A percentile compares a stretch with the other conserved stretches of the same genome.
Conservation (phyloP, 2,113 vertebrate genomes). For the Mormyrus lacerda region DNA sequence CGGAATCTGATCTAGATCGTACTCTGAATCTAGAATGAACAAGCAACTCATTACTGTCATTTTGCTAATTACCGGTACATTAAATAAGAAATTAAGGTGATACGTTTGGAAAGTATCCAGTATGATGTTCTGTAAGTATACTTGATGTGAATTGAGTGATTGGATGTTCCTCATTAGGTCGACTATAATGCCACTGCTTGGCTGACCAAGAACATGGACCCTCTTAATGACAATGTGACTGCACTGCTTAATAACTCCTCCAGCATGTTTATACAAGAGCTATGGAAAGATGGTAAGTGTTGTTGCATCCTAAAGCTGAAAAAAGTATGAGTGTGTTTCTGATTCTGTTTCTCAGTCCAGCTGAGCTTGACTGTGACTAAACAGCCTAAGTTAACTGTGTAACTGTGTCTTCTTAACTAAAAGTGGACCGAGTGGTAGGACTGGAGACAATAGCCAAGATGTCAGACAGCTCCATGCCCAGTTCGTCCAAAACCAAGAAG, state of each 20-base stretch:
- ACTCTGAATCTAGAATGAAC: not conserved
- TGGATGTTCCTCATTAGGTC: conserved; percentile 54
- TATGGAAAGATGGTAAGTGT: conserved; percentile 78
- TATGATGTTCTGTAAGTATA: not conserved
- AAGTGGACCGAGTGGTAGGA: conserved; percentile 76
- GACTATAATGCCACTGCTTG: conserved; percentile 75
- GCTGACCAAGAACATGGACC: conserved; percentile 90
- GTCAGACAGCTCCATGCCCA: conserved; percentile 69
- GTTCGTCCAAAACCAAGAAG: conserved; percentile 74
- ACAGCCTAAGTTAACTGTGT: not conserved
- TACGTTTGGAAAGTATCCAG: not conserved
- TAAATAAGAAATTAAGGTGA: not conserved
- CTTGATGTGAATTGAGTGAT: not conserved
- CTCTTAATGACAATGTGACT: conserved; percentile 77
- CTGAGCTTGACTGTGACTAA: not conserved
- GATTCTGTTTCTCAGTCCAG: not conserved
- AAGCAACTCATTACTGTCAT: not conserved
- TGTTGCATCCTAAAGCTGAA: not conserved
- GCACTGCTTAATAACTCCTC: conserved; percentile 75
- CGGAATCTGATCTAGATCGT: not conserved
- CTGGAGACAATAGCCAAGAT: conserved; percentile 79
- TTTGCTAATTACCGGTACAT: not conserved
- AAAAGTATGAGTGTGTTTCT: not conserved
- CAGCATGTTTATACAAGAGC: conserved; percentile 70
- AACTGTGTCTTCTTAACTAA: not conserved